Base-by-base conservation (phyloP, 2,113 vertebrate genomes). In the Mastomys natalensis region DNA sequence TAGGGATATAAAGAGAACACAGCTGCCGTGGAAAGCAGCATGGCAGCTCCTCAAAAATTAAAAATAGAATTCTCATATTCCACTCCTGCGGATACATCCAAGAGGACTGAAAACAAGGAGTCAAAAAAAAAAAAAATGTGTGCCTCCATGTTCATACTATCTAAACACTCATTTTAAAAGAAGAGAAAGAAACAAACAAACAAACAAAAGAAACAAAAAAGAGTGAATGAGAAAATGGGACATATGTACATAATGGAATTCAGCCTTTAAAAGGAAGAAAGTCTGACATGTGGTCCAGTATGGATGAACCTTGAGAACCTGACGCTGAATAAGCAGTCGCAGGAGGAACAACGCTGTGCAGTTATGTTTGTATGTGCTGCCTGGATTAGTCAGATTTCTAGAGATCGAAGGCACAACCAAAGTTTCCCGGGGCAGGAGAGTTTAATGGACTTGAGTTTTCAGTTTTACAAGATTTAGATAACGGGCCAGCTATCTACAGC, bases 1-100 rank as follows among this genome's bases (percentile, higher is more conserved):
- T 31, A 11, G 8, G 26, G 85, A 64, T 31, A 26, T 76, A 55
- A 81, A 76, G 53, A 80, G 58, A 15, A 7, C 24, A 7, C 19
- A 22, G 40, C 74, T 82, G 37, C 89, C 45, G 22, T 82, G 40
- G 12, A 51, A 76, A 89, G 74, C 40, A 9, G 8, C 45, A 37
- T 19, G 22, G 87, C 9, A 76, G 37, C 64, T 55, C 34, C 76
- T 74, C 19, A 29, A 90, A 87, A 70, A 40, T 34, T 90, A 85
- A 94, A 96, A 91, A 87, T 68, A 66, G 74, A 97, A 77, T 84
- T 92, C 24, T 37, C 85, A 45, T 40, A 78, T 70, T 85, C 60
- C 31, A 62, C 53, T 95, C 78, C 68, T 66, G 51, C 91, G 12
- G 62, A 48, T 78, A 60, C 24, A 74, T 5, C 11, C 70, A 82